Conservation (phyloP, 2,888 invertebrate species). For the Ophion ellenae region DNA sequence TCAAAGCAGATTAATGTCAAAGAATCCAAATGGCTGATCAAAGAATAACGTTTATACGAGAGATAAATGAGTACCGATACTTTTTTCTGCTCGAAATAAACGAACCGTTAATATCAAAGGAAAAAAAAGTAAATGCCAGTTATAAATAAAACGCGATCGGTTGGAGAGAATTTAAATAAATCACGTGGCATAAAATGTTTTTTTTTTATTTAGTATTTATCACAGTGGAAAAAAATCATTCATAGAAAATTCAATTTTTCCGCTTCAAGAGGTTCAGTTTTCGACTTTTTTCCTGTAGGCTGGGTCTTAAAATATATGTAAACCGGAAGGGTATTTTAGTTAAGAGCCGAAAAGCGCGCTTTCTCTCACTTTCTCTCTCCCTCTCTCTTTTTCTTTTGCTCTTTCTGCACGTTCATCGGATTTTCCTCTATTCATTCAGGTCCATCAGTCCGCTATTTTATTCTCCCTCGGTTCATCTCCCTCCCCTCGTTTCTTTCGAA, state of each 20-base stretch:
- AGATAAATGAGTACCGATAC: background rate
- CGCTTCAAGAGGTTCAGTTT: background rate
- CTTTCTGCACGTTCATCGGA: slow-evolving; percentile 54
- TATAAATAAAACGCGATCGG: slow-evolving; percentile 4
- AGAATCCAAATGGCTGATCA: no score
- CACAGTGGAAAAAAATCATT: background rate
- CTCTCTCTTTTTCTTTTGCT: background rate
- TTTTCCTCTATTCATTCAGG: slow-evolving; percentile 53
- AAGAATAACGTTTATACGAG: background rate
- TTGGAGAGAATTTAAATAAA: background rate
- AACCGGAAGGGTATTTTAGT: slow-evolving; percentile 14
- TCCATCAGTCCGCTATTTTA: slow-evolving; percentile 62
- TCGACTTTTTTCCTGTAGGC: background rate
- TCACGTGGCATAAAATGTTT: background rate
- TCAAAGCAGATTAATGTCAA: no score
- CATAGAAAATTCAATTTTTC: no score
- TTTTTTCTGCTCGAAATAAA: slow-evolving; percentile 25
- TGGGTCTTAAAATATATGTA: slow-evolving; percentile 6
- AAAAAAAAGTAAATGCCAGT: slow-evolving; percentile 1
- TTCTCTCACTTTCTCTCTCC: background rate
- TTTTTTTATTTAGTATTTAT: background rate
- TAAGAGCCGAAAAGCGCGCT: slow-evolving; percentile 27
- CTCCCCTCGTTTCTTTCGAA: slow-evolving; percentile 41
- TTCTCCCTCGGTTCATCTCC: slow-evolving; percentile 36
- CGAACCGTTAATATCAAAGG: background rate